Evolutionary conservation across 2,797 vertebrate genomes (phyloP).

Genomic region (Sebastes umbrosus): DNA sequence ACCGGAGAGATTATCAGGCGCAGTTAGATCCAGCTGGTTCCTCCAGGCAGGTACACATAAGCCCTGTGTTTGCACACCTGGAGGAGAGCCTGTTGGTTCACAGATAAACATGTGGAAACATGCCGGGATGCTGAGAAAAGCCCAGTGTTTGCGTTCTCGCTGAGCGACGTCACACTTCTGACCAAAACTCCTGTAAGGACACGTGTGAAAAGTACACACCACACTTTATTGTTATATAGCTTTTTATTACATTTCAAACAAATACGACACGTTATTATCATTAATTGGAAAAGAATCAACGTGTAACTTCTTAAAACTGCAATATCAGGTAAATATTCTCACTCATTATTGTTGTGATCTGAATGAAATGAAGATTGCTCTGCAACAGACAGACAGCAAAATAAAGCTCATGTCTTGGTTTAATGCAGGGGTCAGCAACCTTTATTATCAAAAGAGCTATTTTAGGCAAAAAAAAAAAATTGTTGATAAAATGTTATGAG

Average conservation of each 20-base stretch:
- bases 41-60: conserved; percentile 27
- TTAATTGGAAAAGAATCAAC: neutral
- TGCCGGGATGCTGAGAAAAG: neutral
- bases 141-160: neutral
- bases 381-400: neutral
- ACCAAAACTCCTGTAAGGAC: neutral
- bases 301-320: neutral
- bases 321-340: neutral
- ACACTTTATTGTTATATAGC: neutral
- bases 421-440: too few species aligned
- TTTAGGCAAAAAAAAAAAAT: too few species aligned
- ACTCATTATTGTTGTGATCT: neutral
- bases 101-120: conserved; percentile 49
- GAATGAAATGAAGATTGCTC: neutral
- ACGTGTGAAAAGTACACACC: neutral
- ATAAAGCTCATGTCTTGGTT: neutral
- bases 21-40: conserved; percentile 17
- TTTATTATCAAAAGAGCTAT: too few species aligned
- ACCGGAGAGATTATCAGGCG: neutral
- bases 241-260: neutral
- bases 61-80: conserved; percentile 52
- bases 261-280: neutral
- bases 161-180: conserved; percentile 12
- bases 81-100: conserved; percentile 21
- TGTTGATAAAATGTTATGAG: too few species aligned